Percentiles rank a stretch among this genome's conserved stretches.
Conservation (phyloP, 2,113 vertebrate species). For the Strix aluco region DNA sequence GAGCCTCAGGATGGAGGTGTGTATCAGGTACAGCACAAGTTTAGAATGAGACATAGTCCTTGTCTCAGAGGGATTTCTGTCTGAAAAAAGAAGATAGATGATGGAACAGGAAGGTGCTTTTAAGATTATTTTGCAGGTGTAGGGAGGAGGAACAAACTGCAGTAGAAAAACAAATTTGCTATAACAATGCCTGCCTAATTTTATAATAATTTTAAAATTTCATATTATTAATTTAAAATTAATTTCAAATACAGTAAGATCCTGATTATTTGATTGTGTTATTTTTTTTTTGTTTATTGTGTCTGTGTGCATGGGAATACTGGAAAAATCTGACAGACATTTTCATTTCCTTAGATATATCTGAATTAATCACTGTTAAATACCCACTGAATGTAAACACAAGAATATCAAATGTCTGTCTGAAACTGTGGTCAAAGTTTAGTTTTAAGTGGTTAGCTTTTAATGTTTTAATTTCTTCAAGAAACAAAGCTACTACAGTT, state of each 20-base stretch:
- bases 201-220: not conserved
- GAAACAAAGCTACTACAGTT: not conserved
- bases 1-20: not conserved
- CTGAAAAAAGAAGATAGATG: not conserved
- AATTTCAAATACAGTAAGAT: not conserved
- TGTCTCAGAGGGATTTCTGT: not conserved
- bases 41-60: not conserved
- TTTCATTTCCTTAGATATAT: not conserved
- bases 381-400: not conserved
- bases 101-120: not conserved
- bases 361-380: not conserved
- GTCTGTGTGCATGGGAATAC: not conserved
- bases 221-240: not conserved
- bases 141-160: not conserved
- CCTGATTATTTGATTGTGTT: not conserved
- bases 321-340: not conserved
- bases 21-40: not conserved
- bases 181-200: accelerated
- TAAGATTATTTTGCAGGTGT: not conserved
- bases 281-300: not conserved
- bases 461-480: not conserved
- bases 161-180: not conserved
- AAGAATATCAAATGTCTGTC: not conserved
- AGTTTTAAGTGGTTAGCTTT: not conserved
- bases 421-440: not conserved